These are phyloP conservation scores for Bovichtus diacanthus DNA, from an alignment of 2,797 vertebrate species.

Conservation along the genomic window DNA sequence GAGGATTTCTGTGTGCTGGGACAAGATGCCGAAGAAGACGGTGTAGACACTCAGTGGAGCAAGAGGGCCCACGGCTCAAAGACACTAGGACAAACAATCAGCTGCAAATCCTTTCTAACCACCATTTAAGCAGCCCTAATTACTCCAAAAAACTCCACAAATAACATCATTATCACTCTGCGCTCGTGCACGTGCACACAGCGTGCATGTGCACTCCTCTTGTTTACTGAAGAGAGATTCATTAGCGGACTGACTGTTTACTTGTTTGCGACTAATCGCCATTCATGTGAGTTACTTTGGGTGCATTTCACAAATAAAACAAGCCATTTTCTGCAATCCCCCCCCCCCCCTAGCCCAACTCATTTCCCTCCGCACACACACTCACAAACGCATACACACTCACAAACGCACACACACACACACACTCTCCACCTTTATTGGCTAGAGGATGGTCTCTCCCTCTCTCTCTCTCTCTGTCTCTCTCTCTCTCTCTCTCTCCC, in stretches of 20 bases:
- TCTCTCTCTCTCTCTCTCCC: no score
- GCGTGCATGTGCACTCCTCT: slow-evolving; percentile 46
- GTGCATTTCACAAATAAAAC: slow-evolving; percentile 72
- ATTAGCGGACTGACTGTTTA: slow-evolving; percentile 72
- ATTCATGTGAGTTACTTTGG: slow-evolving; percentile 67
- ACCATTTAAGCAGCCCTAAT: slow-evolving; percentile 72
- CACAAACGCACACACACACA: no score
- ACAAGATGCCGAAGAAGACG: slow-evolving; percentile 45
- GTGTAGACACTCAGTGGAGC: slow-evolving; percentile 64
- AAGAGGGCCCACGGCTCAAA: slow-evolving; percentile 68
- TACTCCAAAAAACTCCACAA: slow-evolving; percentile 73
- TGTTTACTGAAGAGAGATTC: slow-evolving; percentile 74
- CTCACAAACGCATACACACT: not conserved
- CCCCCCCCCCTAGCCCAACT: not conserved
- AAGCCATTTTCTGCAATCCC: slow-evolving; percentile 48
- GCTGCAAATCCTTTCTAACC: slow-evolving; percentile 76
- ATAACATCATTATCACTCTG: slow-evolving; percentile 74
- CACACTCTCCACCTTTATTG: slow-evolving; percentile 25
- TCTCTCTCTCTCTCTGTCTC: no score
- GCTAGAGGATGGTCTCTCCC: slow-evolving; percentile 1
- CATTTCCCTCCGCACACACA: not conserved
- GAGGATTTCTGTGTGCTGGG: slow-evolving; percentile 26
- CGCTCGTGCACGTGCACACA: slow-evolving; percentile 13
- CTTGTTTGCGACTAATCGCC: slow-evolving; percentile 71
- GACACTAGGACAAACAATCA: slow-evolving; percentile 77